Percentiles rank a stretch among this genome's conserved stretches.
Conservation (phyloP, 2,113 vertebrate species). For the Pungitius pungitius region DNA sequence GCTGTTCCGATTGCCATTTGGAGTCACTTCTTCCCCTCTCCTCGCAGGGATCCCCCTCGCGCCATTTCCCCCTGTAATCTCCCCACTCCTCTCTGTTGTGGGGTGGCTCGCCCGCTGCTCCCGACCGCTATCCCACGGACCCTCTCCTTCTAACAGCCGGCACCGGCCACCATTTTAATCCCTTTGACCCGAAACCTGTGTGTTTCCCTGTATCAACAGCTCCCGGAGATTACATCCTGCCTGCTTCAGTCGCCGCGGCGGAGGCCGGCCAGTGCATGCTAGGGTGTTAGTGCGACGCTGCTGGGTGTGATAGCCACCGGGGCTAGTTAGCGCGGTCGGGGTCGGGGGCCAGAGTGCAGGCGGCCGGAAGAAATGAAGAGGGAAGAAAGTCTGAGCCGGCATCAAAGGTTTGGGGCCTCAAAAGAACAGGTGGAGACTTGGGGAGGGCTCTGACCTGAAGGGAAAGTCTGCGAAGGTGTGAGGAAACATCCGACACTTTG, state of each 20-base stretch:
- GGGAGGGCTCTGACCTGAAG: neutral
- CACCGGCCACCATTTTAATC: conserved; percentile 84
- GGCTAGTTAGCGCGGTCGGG: conserved; percentile 58
- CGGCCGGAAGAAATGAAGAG: conserved; percentile 27
- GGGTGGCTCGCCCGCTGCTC: conserved; percentile 80
- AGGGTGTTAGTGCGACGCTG: conserved; percentile 71
- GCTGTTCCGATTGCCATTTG: conserved; percentile 76
- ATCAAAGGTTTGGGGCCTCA: neutral
- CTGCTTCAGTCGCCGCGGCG: conserved; percentile 68
- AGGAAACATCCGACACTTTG: neutral
- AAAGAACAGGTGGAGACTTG: neutral
- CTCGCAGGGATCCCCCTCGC: conserved; percentile 68
- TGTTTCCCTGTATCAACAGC: conserved; percentile 83
- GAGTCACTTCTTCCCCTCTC: conserved; percentile 75
- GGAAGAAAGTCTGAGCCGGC: conserved; percentile 1
- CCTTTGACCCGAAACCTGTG: conserved; percentile 81
- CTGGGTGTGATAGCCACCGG: conserved; percentile 68
- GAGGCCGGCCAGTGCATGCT: conserved; percentile 50
- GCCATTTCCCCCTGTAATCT: conserved; percentile 81
- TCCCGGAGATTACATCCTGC: conserved; percentile 81
- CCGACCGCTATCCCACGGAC: conserved; percentile 69
- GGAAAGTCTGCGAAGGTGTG: neutral
- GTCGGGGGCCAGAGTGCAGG: conserved; percentile 30
- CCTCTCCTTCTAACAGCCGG: conserved; percentile 74
- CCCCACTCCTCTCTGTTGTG: conserved; percentile 75